Evolutionary conservation across 2,113 vertebrate genomes (phyloP).

Genomic region (Plectropomus leopardus): DNA sequence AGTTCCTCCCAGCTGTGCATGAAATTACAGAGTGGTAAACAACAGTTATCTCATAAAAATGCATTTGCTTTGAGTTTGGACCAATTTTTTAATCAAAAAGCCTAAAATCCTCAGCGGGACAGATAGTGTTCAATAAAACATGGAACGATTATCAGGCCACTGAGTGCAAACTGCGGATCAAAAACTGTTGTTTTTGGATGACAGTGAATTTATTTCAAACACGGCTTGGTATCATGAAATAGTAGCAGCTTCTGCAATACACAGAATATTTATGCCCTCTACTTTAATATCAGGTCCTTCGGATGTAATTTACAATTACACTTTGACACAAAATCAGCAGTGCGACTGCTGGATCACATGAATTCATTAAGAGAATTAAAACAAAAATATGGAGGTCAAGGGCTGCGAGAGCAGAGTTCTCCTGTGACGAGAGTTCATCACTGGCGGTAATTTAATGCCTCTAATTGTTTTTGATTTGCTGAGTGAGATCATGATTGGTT

Average conservation of each 20-base stretch:
- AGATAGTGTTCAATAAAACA: background rate
- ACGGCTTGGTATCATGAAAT: background rate
- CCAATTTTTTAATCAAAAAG: conserved; percentile 23
- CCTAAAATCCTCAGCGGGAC: conserved; percentile 9
- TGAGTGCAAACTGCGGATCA: conserved; percentile 6
- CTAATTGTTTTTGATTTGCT: conserved; percentile 58
- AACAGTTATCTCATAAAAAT: background rate
- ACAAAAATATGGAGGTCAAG: conserved; percentile 36
- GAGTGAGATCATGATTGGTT: conserved; percentile 43
- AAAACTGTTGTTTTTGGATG: background rate
- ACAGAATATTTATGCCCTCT: background rate
- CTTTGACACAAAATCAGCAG: conserved; percentile 21
- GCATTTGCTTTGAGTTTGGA: conserved; percentile 16
- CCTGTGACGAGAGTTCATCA: conserved; percentile 41
- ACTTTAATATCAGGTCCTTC: conserved; percentile 7
- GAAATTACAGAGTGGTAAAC: background rate
- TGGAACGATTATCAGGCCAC: background rate
- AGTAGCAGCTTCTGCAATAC: background rate
- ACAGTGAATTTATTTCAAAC: background rate
- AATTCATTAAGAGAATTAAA: conserved; percentile 43
- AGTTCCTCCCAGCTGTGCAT: background rate
- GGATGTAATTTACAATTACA: conserved; percentile 26
- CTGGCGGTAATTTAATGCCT: conserved; percentile 44
- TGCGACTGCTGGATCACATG: conserved; percentile 5
- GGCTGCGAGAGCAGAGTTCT: conserved; percentile 18